Evolutionary conservation across 1,140 invertebrate genomes (phyloP).

Genomic region (Polyergus mexicanus): DNA sequence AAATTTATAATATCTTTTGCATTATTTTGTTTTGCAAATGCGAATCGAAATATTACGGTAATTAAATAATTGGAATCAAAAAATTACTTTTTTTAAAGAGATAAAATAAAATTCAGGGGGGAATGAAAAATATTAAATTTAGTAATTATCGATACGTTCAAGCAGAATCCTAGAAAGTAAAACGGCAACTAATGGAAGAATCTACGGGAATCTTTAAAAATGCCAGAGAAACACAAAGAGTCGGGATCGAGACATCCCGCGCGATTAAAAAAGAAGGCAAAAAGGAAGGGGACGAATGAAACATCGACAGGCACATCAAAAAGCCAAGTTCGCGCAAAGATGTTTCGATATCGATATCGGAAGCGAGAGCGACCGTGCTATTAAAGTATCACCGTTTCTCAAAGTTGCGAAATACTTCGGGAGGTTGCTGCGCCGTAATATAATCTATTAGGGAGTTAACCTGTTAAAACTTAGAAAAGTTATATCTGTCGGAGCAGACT

Average conservation of each 20-base stretch:
- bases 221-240: neutral
- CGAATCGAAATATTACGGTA: too few relatives aligned
- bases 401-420: constrained; percentile 56
- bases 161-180: neutral
- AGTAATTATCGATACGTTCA: neutral
- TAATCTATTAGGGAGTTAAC: constrained; percentile 56
- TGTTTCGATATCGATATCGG: constrained; percentile 9
- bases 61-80: neutral
- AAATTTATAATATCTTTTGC: too few relatives aligned
- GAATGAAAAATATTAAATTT: neutral
- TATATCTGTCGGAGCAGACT: constrained; percentile 42
- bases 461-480: constrained; percentile 49
- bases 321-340: constrained; percentile 9
- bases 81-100: neutral
- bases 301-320: constrained; percentile 21
- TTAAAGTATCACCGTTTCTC: constrained; percentile 49
- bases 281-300: constrained; percentile 3
- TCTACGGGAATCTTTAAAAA: neutral
- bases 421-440: constrained; percentile 40
- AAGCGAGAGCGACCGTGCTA: constrained; percentile 24
- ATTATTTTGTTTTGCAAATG: too few relatives aligned
- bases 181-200: constrained; percentile 23
- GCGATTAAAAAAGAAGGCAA: neutral
- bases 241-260: neutral
- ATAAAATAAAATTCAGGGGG: neutral